Base-by-base conservation (phyloP, 1,140 invertebrate species). In the Conus betulinus region DNA sequence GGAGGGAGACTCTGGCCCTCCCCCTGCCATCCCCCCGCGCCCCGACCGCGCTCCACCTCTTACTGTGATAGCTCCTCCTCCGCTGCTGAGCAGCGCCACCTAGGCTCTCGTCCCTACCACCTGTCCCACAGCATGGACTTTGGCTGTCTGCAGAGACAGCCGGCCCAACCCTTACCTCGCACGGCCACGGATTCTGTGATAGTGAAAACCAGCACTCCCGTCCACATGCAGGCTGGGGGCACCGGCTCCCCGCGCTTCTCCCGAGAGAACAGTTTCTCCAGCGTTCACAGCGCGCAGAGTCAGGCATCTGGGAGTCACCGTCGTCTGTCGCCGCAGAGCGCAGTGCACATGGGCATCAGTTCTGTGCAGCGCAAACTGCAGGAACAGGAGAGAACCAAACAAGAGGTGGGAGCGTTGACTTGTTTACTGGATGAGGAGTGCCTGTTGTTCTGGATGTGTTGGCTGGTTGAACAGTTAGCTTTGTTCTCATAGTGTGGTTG, bases 331-430 rank as follows among this genome's bases (percentile, higher is more conserved):
- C 92, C 93, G 8, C 91, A 93, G 85, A 93, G 91, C 86, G 88
- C 92, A 23, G 93, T 94, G 17, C 93, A 93, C 84, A 94, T 94
- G 93, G 94, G 94, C 67, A 93, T 94, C 55, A 91, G 93, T 51
- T 93, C 93, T 13, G 93, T 94, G 0, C 94, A 94, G 84, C 89
- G 92, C 15, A 92, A 93, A 87, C 92, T 94, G 25, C 91, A 94
- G 52, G 94, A 94, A 87, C 93, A 94, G 84, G 94, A 94, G 60
- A 93, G 93, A 84, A 94, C 93, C 13, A 95, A 95, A 88, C 91
- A 92, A 82, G 94, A 94, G 91, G 94, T 95, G 89, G 81, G 85
- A 86, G 20, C 0, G 20, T 55, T 60, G 27, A n/a, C 6, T 20
- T 20, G 67, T 71, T 0, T 71, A 1, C 67, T 39, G 39, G 39